Evolutionary conservation across 2,797 vertebrate species (phyloP).

Genomic region (Ptychadena robeensis): DNA sequence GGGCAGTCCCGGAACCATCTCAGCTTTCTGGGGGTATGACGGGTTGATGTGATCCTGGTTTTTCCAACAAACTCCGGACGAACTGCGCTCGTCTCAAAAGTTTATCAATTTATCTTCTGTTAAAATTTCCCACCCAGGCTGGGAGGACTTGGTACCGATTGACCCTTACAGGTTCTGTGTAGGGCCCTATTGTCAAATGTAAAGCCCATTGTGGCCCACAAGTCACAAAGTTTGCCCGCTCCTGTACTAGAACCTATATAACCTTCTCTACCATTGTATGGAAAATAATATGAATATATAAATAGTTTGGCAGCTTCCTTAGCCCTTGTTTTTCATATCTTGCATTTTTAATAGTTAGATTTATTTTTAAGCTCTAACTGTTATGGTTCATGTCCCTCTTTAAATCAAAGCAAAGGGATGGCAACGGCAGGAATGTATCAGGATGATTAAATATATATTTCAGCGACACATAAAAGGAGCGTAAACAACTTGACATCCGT

Average conservation of each 20-base stretch:
- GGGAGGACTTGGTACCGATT: too few species aligned
- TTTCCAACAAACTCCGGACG: too few species aligned
- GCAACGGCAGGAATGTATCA: background rate
- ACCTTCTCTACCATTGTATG: background rate
- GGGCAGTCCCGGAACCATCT: too few species aligned
- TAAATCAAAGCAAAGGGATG: background rate
- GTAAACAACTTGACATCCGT: constrained; percentile 13
- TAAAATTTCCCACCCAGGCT: too few species aligned
- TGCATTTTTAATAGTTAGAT: background rate
- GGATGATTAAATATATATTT: background rate
- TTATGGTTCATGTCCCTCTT: background rate
- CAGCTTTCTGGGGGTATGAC: too few species aligned
- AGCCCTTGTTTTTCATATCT: background rate
- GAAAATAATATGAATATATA: background rate
- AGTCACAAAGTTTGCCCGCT: too few species aligned
- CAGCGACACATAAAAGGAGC: background rate
- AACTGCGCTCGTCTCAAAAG: too few species aligned
- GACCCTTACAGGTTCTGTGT: too few species aligned
- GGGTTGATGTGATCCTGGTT: too few species aligned
- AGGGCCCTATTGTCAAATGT: too few species aligned
- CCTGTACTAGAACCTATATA: background rate
- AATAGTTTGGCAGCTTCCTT: background rate
- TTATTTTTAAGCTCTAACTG: background rate
- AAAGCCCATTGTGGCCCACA: too few species aligned
- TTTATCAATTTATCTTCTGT: too few species aligned